A percentile compares a stretch with the other conserved stretches of the same genome.
These are phyloP conservation scores for Lophius piscatorius DNA, from an alignment of 2,113 vertebrate genomes.

Conservation along the genomic window DNA sequence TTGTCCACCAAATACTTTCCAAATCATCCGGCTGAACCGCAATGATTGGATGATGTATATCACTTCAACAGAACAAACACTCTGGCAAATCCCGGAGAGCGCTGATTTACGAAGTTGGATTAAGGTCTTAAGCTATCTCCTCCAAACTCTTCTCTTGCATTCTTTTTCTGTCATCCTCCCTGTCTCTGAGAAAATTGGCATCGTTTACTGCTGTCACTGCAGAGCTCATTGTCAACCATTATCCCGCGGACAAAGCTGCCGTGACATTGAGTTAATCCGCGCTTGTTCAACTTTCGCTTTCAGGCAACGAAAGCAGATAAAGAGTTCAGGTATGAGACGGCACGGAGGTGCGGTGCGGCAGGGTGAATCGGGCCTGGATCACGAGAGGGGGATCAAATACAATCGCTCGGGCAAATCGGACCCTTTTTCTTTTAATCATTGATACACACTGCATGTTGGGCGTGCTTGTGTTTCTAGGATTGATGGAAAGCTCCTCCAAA, in stretches of 20 bases:
- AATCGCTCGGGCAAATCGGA: conserved; percentile 39
- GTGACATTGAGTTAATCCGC: conserved; percentile 67
- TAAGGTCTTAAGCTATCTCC: conserved; percentile 51
- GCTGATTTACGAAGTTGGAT: conserved; percentile 64
- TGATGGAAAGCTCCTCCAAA: no score
- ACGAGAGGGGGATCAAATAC: conserved; percentile 42
- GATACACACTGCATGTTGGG: no score
- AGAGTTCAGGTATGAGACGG: conserved; percentile 51
- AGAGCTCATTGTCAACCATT: conserved; percentile 59
- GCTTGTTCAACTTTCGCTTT: conserved; percentile 68
- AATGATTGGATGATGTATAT: conserved; percentile 59
- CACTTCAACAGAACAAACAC: conserved; percentile 43
- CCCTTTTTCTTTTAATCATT: no score
- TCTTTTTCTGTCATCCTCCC: conserved; percentile 24
- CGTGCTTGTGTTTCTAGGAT: no score
- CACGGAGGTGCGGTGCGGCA: conserved; percentile 3
- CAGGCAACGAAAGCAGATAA: conserved; percentile 58
- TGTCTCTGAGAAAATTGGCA: conserved; percentile 49
- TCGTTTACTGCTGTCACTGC: conserved; percentile 63
- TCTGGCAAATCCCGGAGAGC: conserved; percentile 50
- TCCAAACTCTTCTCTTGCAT: conserved; percentile 31
- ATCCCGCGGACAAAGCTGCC: conserved; percentile 70
- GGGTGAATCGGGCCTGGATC: conserved; percentile 26
- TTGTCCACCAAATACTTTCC: no score
- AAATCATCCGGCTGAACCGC: conserved; percentile 9